Evolutionary conservation across 2,888 invertebrate species (phyloP).

Genomic region (Hirtodrosophila alboralis): DNA sequence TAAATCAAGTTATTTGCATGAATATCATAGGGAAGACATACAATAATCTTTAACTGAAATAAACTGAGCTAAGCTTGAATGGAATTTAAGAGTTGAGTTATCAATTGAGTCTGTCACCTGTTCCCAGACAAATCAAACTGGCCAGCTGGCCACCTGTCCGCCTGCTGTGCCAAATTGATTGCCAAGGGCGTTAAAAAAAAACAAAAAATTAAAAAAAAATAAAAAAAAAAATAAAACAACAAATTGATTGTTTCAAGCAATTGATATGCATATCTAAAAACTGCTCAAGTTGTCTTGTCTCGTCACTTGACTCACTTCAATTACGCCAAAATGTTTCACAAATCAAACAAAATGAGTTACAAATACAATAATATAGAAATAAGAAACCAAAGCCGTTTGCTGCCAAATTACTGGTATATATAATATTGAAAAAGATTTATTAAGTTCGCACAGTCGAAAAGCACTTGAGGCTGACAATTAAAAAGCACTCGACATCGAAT

Average conservation of each 20-base stretch:
- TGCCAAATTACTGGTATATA: conserved; percentile 28
- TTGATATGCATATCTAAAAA: conserved; percentile 62
- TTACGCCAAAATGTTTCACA: conserved; percentile 49
- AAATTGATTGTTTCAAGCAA: conserved; percentile 58
- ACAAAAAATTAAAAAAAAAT: too few relatives aligned
- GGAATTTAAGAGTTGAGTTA: conserved; percentile 12
- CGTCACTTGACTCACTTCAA: conserved; percentile 59
- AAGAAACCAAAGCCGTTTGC: conserved; percentile 8
- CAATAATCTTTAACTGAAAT: conserved; percentile 4
- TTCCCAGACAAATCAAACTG: conserved; percentile 34
- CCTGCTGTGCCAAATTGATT: conserved; percentile 44
- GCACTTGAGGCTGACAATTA: conserved; percentile 77
- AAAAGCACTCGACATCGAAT: conserved; percentile 68
- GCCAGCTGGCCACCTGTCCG: conserved; percentile 22
- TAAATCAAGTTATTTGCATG: too few relatives aligned
- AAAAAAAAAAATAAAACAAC: too few relatives aligned
- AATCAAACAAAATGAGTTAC: conserved; percentile 29
- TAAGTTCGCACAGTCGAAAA: conserved; percentile 75
- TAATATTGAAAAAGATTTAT: conserved; percentile 66
- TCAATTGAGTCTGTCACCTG: conserved; percentile 24
- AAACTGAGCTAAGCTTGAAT: neutral
- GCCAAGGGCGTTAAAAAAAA: conserved; percentile 56
- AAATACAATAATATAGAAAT: conserved; percentile 7
- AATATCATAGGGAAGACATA: neutral
- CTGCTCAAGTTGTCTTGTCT: conserved; percentile 61